Percentiles rank a stretch among this genome's conserved stretches.
These are phyloP conservation scores for Sebastes vulpes DNA, from an alignment of 2,797 vertebrate species.

Conservation along the genomic window DNA sequence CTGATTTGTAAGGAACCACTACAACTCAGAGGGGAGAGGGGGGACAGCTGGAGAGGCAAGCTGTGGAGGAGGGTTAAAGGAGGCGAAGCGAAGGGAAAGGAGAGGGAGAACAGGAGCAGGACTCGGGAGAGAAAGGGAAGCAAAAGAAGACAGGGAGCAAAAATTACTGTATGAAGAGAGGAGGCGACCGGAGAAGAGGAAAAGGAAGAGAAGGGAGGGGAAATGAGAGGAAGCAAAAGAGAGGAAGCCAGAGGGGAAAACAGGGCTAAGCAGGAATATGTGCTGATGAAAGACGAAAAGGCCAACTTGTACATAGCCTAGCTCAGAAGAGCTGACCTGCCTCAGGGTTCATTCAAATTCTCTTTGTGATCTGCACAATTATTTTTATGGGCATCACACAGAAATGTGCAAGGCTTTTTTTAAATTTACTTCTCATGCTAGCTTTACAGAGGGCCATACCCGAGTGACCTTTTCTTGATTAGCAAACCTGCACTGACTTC, in stretches of 20 bases:
- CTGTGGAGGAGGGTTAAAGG: not conserved
- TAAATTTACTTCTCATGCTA: slow-evolving; percentile 5
- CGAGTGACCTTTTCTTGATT: slow-evolving; percentile 17
- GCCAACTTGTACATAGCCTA: slow-evolving; percentile 46
- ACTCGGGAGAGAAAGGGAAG: not conserved
- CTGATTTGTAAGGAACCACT: slow-evolving; percentile 54
- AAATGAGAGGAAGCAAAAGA: slow-evolving; percentile 31
- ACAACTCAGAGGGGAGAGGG: slow-evolving; percentile 22
- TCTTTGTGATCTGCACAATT: slow-evolving; percentile 64
- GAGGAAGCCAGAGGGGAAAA: slow-evolving; percentile 55
- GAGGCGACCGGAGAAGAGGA: slow-evolving; percentile 12
- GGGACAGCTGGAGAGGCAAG: not conserved
- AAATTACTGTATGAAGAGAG: not conserved
- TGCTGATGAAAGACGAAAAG: slow-evolving; percentile 76
- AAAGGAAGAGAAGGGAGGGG: not conserved
- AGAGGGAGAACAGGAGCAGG: not conserved
- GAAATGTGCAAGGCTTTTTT: slow-evolving; percentile 34
- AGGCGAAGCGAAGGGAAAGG: not conserved
- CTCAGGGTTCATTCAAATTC: slow-evolving; percentile 69
- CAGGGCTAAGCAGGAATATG: slow-evolving; percentile 60
- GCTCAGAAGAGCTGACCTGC: slow-evolving; percentile 49
- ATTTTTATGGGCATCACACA: slow-evolving; percentile 50
- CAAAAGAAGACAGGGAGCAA: not conserved
- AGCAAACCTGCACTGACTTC: slow-evolving; percentile 10
- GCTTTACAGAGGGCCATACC: not conserved